Percentiles rank a stretch among this genome's conserved stretches.
phyloP scores from a whole-genome alignment of 2,888 invertebrate species.

The Mystacides longicornis region DNA sequence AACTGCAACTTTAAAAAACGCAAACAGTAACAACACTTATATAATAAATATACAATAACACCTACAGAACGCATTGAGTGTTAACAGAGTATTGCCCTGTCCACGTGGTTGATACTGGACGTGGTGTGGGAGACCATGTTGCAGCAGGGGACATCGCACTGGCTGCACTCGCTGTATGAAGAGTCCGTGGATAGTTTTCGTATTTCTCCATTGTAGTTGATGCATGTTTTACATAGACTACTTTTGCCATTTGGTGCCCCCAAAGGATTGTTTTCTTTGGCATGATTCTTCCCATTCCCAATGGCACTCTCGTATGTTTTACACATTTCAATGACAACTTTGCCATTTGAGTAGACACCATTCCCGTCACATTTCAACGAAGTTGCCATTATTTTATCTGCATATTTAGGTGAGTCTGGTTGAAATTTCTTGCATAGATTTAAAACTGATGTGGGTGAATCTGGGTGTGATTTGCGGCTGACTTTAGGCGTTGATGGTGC shows the following conservation, averaged over 20 bases:
- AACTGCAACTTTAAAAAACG: no score
- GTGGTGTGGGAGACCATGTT: conserved; percentile 35
- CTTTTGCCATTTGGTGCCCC: conserved; percentile 13
- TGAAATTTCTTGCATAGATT: conserved; percentile 50
- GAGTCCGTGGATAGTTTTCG: conserved; percentile 14
- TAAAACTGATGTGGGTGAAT: conserved; percentile 45
- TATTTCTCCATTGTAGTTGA: conserved; percentile 19
- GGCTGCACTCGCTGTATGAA: conserved; percentile 32
- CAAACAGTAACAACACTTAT: no score
- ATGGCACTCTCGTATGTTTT: conserved; percentile 17
- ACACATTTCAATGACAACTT: conserved; percentile 18
- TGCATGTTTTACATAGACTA: conserved; percentile 8
- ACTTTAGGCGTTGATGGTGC: conserved; percentile 62
- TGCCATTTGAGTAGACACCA: conserved; percentile 16
- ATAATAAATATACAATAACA: no score
- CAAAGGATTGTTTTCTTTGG: conserved; percentile 23
- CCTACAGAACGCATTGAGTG: conserved; percentile 25
- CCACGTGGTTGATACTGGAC: conserved; percentile 37
- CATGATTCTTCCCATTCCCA: conserved; percentile 18
- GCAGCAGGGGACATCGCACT: conserved; percentile 41
- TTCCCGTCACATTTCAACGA: conserved; percentile 18
- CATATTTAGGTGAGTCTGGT: conserved; percentile 43
- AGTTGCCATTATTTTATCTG: conserved; percentile 15
- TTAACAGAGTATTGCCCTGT: conserved; percentile 45
- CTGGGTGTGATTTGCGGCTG: conserved; percentile 50